Base-by-base conservation (phyloP, 2,888 invertebrate species). In the Hypsopygia costalis region DNA sequence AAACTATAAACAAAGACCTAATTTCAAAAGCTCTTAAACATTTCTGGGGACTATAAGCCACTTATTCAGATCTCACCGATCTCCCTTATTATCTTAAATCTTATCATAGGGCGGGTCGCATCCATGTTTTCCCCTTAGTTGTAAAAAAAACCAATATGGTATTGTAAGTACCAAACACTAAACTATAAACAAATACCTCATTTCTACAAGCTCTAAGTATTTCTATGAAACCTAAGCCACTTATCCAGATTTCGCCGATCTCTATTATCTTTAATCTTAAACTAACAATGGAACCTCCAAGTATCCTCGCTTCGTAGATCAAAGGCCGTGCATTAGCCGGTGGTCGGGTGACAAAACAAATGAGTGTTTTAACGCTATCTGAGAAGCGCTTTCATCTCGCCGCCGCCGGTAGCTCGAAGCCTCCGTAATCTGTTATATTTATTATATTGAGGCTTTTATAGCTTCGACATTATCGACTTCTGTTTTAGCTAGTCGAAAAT, bases 291-390 rank as follows among this genome's bases (percentile, higher is more conserved):
- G 29, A 10, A 31, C 31, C 11, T 10, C 31, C 12, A 11, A 8
- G 10, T 5, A 9, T 10, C 29, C 29, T 29, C 29, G 29, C 7
- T 31, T 25, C 31, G 3, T 11, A 11, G 11, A 31, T 31, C 11
- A 31, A 31, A 11, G 25, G 7, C 25, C 50, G 49, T 37, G 49
- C 62, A 63, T 65, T 64, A 70, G 62, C 52, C 59, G 66, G 69
- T 67, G 71, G 69, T 62, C 64, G 70, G 68, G 71, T 83, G 87
- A 86, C 83, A 83, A 80, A 81, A 86, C 87, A 88, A 89, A 89
- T 89, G 89, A 86, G 81, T 85, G 83, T 87, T 87, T 88, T 85
- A 87, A 71, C 82, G 78, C 80, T 86, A 88, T 89, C 88, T 66
- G 49, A 29, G 36, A 43, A 25, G 35, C 33, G 51, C 78, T 83